These are phyloP conservation scores for Aix galericulata DNA, from an alignment of 2,113 vertebrate species.

Conservation along the genomic window DNA sequence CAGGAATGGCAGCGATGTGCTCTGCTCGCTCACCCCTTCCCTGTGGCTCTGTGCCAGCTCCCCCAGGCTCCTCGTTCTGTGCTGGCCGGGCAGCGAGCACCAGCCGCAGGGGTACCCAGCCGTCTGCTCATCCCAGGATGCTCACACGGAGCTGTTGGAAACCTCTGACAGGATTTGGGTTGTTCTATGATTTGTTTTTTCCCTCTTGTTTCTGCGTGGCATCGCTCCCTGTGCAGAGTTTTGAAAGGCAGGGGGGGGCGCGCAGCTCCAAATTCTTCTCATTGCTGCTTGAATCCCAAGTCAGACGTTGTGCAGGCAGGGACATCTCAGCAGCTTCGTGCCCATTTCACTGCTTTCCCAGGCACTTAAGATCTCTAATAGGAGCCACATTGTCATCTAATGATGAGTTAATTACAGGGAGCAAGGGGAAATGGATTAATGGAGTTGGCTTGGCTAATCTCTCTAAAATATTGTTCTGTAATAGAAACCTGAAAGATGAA, in stretches of 20 bases:
- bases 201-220: background rate
- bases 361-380: background rate
- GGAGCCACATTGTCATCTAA: background rate
- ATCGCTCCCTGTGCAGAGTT: background rate
- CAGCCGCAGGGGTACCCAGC: conserved; percentile 3
- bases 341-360: background rate
- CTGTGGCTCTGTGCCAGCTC: background rate
- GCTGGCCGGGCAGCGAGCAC: conserved; percentile 31
- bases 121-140: background rate
- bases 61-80: background rate
- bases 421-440: background rate
- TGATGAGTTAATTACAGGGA: conserved; percentile 24
- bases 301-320: background rate
- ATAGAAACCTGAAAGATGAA: conserved; percentile 21
- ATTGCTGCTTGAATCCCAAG: background rate
- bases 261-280: background rate
- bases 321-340: rapidly evolving
- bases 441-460: background rate
- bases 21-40: background rate
- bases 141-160: background rate
- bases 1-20: background rate
- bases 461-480: background rate
- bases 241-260: background rate
- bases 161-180: background rate
- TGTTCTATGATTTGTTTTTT: background rate